These are phyloP conservation scores for Campoletis sonorensis DNA, from an alignment of 1,140 invertebrate species.

Conservation along the genomic window DNA sequence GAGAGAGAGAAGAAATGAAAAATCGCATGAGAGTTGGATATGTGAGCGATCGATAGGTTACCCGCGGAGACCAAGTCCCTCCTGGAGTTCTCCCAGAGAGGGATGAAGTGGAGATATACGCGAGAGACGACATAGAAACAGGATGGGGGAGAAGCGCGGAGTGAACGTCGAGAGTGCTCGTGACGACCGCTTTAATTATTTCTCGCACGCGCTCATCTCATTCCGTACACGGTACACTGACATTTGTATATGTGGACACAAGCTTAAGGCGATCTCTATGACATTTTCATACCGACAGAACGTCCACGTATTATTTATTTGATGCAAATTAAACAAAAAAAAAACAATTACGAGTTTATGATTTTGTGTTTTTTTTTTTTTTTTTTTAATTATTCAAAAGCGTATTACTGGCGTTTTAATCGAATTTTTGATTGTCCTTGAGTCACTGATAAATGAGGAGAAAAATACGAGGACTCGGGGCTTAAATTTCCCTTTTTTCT, in stretches of 20 bases:
- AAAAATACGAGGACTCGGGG: too few relatives aligned
- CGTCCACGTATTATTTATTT: too few relatives aligned
- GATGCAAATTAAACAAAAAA: too few relatives aligned
- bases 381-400: too few relatives aligned
- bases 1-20: not conserved
- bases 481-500: too few relatives aligned
- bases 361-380: too few relatives aligned
- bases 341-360: too few relatives aligned
- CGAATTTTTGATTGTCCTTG: too few relatives aligned
- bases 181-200: slow-evolving; percentile 46
- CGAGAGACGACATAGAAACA: slow-evolving; percentile 13
- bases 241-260: not conserved
- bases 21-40: not conserved
- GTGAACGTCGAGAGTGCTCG: slow-evolving; percentile 30
- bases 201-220: slow-evolving; percentile 33
- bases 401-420: too few relatives aligned
- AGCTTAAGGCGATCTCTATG: slow-evolving; percentile 1
- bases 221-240: not conserved
- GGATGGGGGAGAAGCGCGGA: slow-evolving; percentile 19
- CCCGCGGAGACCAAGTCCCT: slow-evolving; percentile 1
- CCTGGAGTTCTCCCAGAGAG: not conserved
- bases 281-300: not conserved
- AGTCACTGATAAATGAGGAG: too few relatives aligned
- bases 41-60: slow-evolving; percentile 8
- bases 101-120: slow-evolving; percentile 3